phyloP scores from a whole-genome alignment of 2,888 invertebrate genomes.

The Nycteola revayana region DNA sequence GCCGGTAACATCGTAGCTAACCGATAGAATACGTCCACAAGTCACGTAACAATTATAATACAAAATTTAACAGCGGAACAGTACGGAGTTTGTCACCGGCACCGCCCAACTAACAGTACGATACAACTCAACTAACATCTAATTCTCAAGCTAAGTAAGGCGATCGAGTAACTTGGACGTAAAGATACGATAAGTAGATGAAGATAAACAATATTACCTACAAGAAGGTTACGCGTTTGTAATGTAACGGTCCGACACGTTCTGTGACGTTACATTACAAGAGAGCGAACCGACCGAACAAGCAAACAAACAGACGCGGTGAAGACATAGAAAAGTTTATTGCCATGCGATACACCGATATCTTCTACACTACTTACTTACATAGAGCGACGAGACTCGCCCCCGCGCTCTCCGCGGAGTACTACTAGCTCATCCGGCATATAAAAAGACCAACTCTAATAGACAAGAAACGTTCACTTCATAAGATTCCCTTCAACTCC shows the following conservation, averaged over 20 bases:
- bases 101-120: constrained; percentile 31
- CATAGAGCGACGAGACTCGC: constrained; percentile 20
- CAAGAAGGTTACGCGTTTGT: constrained; percentile 10
- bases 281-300: background rate
- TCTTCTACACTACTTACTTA: constrained; percentile 36
- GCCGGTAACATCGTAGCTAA: constrained; percentile 3
- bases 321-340: constrained; percentile 41
- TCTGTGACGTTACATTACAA: background rate
- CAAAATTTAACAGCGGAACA: constrained; percentile 63
- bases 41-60: constrained; percentile 41
- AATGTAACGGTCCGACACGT: constrained; percentile 15
- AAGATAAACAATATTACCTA: constrained; percentile 4
- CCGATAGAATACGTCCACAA: constrained; percentile 32
- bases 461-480: too few species aligned
- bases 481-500: background rate
- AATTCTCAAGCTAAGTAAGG: constrained; percentile 44
- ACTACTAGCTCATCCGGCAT: too few species aligned
- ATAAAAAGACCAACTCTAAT: too few species aligned
- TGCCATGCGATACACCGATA: constrained; percentile 59
- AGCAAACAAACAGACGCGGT: constrained; percentile 9
- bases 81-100: constrained; percentile 22
- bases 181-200: constrained; percentile 15
- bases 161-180: constrained; percentile 38
- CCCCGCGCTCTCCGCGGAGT: background rate
- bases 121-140: constrained; percentile 51